Evolutionary conservation across 2,797 vertebrate species (phyloP).

Genomic region (Bucorvus abyssinicus): DNA sequence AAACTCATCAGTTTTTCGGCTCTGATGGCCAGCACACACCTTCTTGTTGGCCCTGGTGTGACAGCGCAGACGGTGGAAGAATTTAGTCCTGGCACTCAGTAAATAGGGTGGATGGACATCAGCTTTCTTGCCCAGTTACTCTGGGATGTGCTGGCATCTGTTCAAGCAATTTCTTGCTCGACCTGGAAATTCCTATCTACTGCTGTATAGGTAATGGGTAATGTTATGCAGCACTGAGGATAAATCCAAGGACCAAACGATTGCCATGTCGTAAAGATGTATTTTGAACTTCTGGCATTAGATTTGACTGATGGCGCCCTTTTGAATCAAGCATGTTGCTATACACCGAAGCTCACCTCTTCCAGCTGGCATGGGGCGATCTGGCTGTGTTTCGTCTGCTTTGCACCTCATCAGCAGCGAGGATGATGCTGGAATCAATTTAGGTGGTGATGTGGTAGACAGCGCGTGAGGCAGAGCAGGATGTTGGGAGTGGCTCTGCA

Average conservation of each 20-base stretch:
- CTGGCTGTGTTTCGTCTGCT: background rate
- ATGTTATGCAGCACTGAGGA: background rate
- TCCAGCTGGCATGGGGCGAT: constrained; percentile 34
- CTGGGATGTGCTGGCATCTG: background rate
- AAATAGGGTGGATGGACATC: background rate
- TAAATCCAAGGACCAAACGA: background rate
- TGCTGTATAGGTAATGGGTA: background rate
- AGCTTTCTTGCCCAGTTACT: background rate
- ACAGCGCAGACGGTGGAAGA: background rate
- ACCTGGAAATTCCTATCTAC: constrained; percentile 27
- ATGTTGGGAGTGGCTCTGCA: constrained; percentile 33
- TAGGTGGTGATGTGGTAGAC: constrained; percentile 61
- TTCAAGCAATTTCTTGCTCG: background rate
- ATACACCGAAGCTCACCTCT: constrained; percentile 47
- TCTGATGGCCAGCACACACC: background rate
- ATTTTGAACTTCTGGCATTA: background rate
- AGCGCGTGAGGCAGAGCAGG: constrained; percentile 48
- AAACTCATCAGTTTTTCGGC: background rate
- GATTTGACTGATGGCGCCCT: background rate
- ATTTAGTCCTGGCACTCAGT: background rate
- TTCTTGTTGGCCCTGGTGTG: background rate
- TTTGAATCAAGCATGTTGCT: background rate
- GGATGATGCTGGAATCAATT: constrained; percentile 60
- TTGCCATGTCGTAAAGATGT: background rate
- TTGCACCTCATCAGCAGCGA: constrained; percentile 48